Base-by-base conservation (phyloP, 92 coral and sea anemone species). In the Plumapathes pennacea region DNA sequence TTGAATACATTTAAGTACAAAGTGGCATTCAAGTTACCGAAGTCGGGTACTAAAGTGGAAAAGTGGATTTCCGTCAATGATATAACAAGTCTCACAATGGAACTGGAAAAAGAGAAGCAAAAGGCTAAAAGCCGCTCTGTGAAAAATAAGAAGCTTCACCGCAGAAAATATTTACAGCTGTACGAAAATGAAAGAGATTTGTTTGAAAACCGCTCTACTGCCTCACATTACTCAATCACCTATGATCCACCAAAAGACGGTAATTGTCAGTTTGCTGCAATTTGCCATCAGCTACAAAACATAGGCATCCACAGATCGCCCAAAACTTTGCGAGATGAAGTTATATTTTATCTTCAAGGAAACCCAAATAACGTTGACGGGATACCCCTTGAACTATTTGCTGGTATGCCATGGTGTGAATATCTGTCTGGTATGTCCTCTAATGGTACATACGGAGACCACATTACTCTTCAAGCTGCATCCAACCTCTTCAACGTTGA, bases 401-500 rank as follows among this genome's bases (percentile, higher is more conserved):
- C 50, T 28, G 66, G 50, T 38, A 40, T 20, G 29, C 14, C 52
- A n/a, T 60, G 68, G 52, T 4, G 14, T 42, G 68, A 65, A 32
- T 75, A 64, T 68, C 37, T 65, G 18, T 34, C 25, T 30, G 10
- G 1, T 24, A 74, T 64, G 74, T 55, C 40, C 10, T 21, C 28
- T 34, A 44, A 64, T 50, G 69, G 75, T 12, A 65, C 82, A 32
- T 27, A 44, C 33, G 70, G 21, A 41, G 76, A 65, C 43, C 82
- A 75, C 28, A 29, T 75, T 23, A 75, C 75, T 4, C 46, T 75
- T 29, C 82, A 75, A 65, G 74, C 82, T 13, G 52, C 44, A 28
- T 53, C 66, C 13, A 38, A 74, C 38, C 2, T 74, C 26, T 74
- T 54, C 27, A 37, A 56, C n/a, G 7, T 54, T 20, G 29, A 18